These are phyloP conservation scores for Synanthedon tipuliformis DNA, from an alignment of 2,888 invertebrate genomes.

Conservation along the genomic window DNA sequence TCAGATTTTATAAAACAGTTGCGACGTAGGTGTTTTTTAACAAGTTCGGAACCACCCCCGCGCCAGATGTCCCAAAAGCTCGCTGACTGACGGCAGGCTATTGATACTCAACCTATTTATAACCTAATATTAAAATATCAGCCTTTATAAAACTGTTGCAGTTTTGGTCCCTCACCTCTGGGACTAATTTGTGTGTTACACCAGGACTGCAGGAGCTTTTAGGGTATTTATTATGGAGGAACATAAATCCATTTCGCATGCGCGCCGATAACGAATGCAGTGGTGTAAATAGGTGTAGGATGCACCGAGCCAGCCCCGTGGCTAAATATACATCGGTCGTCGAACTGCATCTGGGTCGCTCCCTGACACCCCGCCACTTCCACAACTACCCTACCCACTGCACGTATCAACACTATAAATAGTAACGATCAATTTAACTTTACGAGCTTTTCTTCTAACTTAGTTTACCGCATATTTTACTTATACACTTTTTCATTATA, in stretches of 20 bases:
- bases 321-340: conserved; percentile 62
- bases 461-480: no score
- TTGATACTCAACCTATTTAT: no score
- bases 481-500: no score
- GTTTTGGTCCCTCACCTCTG: no score
- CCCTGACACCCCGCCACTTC: conserved; percentile 17
- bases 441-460: not conserved
- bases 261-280: not conserved
- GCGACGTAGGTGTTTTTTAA: no score
- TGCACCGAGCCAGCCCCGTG: conserved; percentile 26
- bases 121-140: no score
- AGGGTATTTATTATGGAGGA: not conserved
- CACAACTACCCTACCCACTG: conserved; percentile 8
- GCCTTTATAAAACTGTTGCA: no score
- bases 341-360: conserved; percentile 55
- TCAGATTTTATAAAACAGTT: no score
- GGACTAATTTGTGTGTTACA: no score
- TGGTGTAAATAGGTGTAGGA: conserved; percentile 20
- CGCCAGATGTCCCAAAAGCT: no score
- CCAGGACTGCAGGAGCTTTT: not conserved
- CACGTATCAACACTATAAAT: conserved; percentile 4
- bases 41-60: no score
- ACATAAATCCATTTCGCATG: not conserved
- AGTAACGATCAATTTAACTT: not conserved
- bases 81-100: no score